Evolutionary conservation across 2,797 vertebrate species (phyloP).

Genomic region (Botia almorhae): DNA sequence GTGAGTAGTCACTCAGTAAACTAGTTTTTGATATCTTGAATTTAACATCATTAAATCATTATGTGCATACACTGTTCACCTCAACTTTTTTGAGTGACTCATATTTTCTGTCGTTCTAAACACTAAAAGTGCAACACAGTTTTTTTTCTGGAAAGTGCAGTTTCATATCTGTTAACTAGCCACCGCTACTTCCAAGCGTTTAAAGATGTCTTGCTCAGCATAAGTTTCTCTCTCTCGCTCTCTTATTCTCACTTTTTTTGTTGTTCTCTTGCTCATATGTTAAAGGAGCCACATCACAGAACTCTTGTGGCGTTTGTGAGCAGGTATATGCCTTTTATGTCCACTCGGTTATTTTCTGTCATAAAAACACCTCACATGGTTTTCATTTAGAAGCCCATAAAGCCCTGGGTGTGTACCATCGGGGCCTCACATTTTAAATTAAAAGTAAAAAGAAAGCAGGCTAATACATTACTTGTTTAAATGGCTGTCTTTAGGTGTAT

Average conservation of each 20-base stretch:
- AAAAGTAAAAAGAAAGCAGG: neutral
- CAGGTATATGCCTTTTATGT: conserved; percentile 45
- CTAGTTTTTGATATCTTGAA: no score
- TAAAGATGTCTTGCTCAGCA: conserved; percentile 49
- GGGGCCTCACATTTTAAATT: conserved; percentile 4
- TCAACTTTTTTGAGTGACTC: no score
- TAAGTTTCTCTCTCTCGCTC: conserved; percentile 26
- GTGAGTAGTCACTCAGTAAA: no score
- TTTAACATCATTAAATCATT: no score
- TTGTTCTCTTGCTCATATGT: conserved; percentile 26
- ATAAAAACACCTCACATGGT: conserved; percentile 43
- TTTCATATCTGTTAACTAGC: conserved; percentile 52
- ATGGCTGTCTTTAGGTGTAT: neutral
- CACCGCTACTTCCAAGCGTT: conserved; percentile 56
- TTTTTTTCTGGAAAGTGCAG: conserved; percentile 15
- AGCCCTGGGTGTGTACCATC: conserved; percentile 13
- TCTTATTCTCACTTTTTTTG: conserved; percentile 7
- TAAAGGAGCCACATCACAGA: conserved; percentile 60
- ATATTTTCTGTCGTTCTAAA: no score
- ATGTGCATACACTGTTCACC: no score
- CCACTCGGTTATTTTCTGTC: conserved; percentile 22
- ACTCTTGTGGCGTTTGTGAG: conserved; percentile 33
- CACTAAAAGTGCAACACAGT: no score
- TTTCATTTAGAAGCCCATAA: conserved; percentile 35
- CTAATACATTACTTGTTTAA: neutral